Percentiles rank a stretch among this genome's conserved stretches.
Conservation (phyloP, 2,113 vertebrate genomes). For the Hypanus sabinus region DNA sequence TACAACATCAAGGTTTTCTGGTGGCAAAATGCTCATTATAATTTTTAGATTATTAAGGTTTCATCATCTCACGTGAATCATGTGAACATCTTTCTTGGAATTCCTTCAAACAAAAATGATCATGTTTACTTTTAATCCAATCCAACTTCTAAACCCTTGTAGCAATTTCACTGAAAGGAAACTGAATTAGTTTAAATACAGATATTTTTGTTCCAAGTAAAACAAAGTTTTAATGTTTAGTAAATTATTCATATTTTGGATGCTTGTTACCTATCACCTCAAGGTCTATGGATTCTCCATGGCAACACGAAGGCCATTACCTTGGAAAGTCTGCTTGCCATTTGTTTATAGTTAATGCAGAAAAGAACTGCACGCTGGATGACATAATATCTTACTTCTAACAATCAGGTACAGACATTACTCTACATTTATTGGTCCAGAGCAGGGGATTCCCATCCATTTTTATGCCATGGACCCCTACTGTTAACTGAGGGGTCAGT, state of each 20-base stretch:
- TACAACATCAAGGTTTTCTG: background rate
- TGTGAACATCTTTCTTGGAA: background rate
- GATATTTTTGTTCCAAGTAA: background rate
- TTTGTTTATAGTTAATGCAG: background rate
- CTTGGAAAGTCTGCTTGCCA: background rate
- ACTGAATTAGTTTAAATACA: background rate
- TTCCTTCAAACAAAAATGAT: constrained; percentile 1
- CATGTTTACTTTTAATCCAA: background rate
- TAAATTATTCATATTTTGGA: constrained; percentile 26
- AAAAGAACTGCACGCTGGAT: background rate
- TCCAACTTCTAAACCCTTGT: background rate
- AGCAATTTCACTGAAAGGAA: background rate
- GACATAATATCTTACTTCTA: background rate
- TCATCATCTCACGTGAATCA: constrained; percentile 12
- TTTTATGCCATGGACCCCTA: too few relatives aligned
- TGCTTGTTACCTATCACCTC: background rate
- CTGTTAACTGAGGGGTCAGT: too few relatives aligned
- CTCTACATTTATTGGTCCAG: background rate
- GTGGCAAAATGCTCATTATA: background rate
- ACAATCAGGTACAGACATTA: background rate
- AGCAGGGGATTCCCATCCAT: background rate
- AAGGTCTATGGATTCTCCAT: background rate
- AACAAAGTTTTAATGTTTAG: background rate
- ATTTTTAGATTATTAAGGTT: background rate
- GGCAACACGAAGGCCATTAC: background rate